Evolutionary conservation across 2,797 vertebrate genomes (phyloP).

Genomic region (Tauraco hartlaubi): DNA sequence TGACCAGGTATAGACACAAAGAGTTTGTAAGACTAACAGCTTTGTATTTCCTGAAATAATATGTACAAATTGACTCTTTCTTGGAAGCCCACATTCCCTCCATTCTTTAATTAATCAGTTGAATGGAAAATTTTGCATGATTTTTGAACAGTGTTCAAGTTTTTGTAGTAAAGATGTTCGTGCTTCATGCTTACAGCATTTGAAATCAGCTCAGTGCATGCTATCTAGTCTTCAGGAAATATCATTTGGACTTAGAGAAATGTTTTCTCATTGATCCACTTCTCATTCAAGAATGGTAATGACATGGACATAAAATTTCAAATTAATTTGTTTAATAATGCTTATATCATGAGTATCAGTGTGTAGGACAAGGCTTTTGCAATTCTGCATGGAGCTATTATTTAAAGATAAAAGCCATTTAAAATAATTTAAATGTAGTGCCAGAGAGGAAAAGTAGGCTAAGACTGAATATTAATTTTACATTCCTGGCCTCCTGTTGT

Average conservation of each 20-base stretch:
- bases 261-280: constrained; percentile 8
- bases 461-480: constrained; percentile 58
- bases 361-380: constrained; percentile 24
- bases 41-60: not conserved
- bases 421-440: constrained; percentile 47
- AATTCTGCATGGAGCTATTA: constrained; percentile 22
- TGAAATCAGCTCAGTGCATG: not conserved
- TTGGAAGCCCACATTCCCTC: not conserved
- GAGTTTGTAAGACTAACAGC: not conserved
- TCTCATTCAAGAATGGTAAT: constrained; percentile 16
- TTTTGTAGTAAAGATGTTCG: not conserved
- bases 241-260: not conserved
- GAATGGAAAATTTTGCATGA: not conserved
- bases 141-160: not conserved
- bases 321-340: constrained; percentile 53
- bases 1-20: not conserved
- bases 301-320: not conserved
- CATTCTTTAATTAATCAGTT: not conserved
- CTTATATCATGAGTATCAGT: constrained; percentile 35
- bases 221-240: not conserved
- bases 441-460: constrained; percentile 27
- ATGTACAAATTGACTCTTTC: not conserved
- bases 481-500: not conserved
- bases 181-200: not conserved
- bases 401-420: constrained; percentile 59